Percentiles rank a stretch among this genome's conserved stretches.
phyloP scores from a whole-genome alignment of 2,113 vertebrate genomes.

The Romanogobio albipinnatus region DNA sequence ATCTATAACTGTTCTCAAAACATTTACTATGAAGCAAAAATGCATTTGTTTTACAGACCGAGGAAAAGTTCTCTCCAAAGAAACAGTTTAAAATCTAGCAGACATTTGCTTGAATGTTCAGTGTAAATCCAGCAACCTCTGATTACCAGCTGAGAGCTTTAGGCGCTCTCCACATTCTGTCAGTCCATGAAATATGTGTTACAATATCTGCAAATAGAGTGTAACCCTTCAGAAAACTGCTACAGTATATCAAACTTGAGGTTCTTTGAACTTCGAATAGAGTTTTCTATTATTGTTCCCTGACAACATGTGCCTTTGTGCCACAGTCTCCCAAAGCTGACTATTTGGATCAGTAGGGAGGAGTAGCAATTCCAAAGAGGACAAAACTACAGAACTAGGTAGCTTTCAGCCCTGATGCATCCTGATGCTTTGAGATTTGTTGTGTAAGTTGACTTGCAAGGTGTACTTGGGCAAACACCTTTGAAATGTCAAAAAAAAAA shows the following conservation, averaged over 20 bases:
- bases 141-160: constrained; percentile 42
- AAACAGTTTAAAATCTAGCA: background rate
- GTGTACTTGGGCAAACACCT: constrained; percentile 67
- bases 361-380: constrained; percentile 74
- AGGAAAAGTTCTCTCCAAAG: background rate
- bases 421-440: constrained; percentile 73
- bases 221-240: constrained; percentile 35
- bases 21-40: background rate
- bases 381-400: constrained; percentile 74
- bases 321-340: constrained; percentile 73
- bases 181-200: constrained; percentile 62
- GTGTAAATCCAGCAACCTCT: constrained; percentile 28
- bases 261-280: constrained; percentile 65
- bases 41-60: constrained; percentile 10
- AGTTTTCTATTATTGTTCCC: constrained; percentile 74
- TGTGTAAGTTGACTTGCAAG: constrained; percentile 59
- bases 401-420: constrained; percentile 70
- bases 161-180: constrained; percentile 38
- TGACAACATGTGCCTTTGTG: constrained; percentile 71
- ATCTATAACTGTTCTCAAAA: background rate
- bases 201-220: constrained; percentile 66
- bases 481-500: constrained; percentile 69
- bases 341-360: constrained; percentile 74
- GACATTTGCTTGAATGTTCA: constrained; percentile 17
- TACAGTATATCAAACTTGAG: constrained; percentile 70